These are phyloP conservation scores for Apamea sordens DNA, from an alignment of 2,888 invertebrate species.

Conservation along the genomic window DNA sequence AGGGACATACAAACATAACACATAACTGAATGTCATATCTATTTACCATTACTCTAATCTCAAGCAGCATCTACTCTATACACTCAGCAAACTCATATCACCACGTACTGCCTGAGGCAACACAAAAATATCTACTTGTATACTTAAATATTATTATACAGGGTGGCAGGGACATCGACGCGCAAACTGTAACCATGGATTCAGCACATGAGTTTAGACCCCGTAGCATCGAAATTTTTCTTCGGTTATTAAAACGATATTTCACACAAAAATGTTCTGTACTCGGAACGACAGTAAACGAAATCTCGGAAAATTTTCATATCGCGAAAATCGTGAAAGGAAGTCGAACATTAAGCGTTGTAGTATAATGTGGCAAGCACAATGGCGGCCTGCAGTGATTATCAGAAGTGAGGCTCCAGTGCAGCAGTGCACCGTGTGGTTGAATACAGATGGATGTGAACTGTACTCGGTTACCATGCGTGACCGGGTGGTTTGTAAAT, in stretches of 20 bases:
- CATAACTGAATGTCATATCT: not conserved
- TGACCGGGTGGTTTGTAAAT: not conserved
- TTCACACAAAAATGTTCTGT: not conserved
- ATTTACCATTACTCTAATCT: not conserved
- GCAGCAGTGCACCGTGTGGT: not conserved
- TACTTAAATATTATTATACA: not conserved
- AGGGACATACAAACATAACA: not conserved
- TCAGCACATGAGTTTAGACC: not conserved
- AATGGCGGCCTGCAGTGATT: conserved; percentile 32
- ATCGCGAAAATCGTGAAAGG: conserved; percentile 56
- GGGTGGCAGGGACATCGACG: accelerated
- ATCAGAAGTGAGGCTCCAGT: conserved; percentile 19
- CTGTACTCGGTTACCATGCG: not conserved
- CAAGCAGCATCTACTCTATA: not conserved
- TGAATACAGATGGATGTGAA: not conserved
- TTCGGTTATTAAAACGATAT: too few relatives aligned
- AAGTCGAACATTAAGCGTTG: conserved; percentile 60
- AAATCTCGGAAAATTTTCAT: conserved; percentile 53
- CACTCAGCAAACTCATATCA: too few relatives aligned
- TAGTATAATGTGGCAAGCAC: conserved; percentile 46
- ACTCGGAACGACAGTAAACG: not conserved
- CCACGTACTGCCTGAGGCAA: not conserved
- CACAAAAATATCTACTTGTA: not conserved
- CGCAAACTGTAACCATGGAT: too few relatives aligned
- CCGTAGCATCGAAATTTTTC: too few relatives aligned